phyloP scores from a whole-genome alignment of 2,888 invertebrate species.

The Caenorhabditis becei region DNA sequence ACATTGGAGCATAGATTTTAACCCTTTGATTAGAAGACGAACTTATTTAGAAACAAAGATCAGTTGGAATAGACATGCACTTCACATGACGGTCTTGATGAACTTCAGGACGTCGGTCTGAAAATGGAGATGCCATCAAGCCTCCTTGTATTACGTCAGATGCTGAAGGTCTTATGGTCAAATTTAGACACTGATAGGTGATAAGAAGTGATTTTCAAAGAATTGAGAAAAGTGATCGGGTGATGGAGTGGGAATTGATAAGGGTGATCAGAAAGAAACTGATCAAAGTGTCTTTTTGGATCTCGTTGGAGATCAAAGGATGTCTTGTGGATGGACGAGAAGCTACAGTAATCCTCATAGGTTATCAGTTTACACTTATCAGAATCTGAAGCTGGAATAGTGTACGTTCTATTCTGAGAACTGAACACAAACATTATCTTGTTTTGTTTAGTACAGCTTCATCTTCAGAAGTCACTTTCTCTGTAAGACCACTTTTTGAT shows the following conservation, averaged over 20 bases:
- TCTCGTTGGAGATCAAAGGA: no score
- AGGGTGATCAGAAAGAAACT: not conserved
- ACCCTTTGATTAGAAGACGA: conserved; percentile 4
- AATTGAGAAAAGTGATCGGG: conserved; percentile 4
- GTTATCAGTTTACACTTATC: no score
- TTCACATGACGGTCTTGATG: not conserved
- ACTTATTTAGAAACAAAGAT: conserved; percentile 36
- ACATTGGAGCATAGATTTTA: conserved; percentile 26
- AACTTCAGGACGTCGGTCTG: not conserved
- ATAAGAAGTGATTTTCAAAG: conserved; percentile 17
- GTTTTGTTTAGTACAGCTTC: conserved; percentile 17
- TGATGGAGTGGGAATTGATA: conserved; percentile 2
- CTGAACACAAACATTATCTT: not conserved
- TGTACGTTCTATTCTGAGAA: not conserved
- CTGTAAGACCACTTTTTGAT: conserved; percentile 6
- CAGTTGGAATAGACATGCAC: conserved; percentile 25
- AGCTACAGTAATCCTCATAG: not conserved
- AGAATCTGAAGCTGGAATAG: not conserved
- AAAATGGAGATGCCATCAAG: not conserved
- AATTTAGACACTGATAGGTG: not conserved
- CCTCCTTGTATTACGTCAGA: not conserved
- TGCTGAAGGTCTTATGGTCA: not conserved
- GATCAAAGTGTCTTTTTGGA: not conserved
- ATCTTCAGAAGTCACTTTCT: conserved; percentile 32
- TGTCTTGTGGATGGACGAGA: no score